Evolutionary conservation across 1,140 invertebrate genomes (phyloP).

Genomic region (Cardiocondyla obscurior): DNA sequence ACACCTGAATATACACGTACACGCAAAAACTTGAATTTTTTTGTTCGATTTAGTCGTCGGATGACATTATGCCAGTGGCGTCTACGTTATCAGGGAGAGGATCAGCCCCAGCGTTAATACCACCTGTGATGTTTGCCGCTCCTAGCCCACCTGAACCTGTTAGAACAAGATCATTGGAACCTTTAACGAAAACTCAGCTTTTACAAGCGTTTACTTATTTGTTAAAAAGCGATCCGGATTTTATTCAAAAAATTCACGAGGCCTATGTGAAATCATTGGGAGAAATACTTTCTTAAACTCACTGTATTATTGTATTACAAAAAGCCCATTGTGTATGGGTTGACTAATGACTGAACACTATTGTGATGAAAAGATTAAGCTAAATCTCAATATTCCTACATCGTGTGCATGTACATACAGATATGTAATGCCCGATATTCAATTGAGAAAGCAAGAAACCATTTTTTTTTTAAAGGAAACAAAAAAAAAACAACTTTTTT

Average conservation of each 20-base stretch:
- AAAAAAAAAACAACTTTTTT: neutral
- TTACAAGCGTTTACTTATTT: conserved; percentile 94
- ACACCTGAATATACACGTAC: too few species aligned
- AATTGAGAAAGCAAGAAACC: conserved; percentile 43
- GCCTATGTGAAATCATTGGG: conserved; percentile 94
- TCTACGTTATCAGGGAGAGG: conserved; percentile 74
- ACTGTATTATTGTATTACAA: conserved; percentile 1
- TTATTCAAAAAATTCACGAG: conserved; percentile 94
- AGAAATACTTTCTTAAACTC: conserved; percentile 86
- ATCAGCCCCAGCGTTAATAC: conserved; percentile 89
- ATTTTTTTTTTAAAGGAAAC: conserved; percentile 6
- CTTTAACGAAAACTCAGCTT: conserved; percentile 93
- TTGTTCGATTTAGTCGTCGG: conserved; percentile 67
- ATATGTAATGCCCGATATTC: conserved; percentile 50
- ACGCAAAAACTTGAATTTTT: too few species aligned
- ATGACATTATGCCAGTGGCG: conserved; percentile 75
- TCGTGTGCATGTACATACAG: conserved; percentile 53
- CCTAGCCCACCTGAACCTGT: conserved; percentile 80
- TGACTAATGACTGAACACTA: conserved; percentile 68
- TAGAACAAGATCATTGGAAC: conserved; percentile 85
- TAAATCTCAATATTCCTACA: conserved; percentile 60
- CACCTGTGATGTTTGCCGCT: conserved; percentile 92
- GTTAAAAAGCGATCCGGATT: conserved; percentile 93
- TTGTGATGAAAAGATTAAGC: conserved; percentile 55
- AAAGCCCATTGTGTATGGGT: conserved; percentile 59